Evolutionary conservation across 2,888 invertebrate species (phyloP).

Genomic region (Limnephilus marmoratus): DNA sequence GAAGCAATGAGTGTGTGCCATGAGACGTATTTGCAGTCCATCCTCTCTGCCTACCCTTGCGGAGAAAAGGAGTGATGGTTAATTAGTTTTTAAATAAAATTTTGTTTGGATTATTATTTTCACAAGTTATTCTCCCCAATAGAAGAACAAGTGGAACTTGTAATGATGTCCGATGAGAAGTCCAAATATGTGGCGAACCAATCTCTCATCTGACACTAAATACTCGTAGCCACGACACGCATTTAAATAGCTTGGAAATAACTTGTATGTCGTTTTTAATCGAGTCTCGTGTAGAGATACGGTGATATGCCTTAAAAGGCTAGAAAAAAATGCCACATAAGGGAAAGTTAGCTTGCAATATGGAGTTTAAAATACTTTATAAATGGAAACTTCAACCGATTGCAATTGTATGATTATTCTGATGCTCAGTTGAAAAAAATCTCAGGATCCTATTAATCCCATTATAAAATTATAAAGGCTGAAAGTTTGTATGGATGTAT

Average conservation of each 20-base stretch:
- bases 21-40: no score
- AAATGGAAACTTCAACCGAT: not conserved
- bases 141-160: not conserved
- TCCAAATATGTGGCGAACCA: not conserved
- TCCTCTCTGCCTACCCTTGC: no score
- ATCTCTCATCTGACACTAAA: not conserved
- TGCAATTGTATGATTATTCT: not conserved
- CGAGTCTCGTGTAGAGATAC: not conserved
- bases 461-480: no score
- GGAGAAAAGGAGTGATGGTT: no score
- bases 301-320: not conserved
- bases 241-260: not conserved
- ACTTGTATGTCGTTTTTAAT: not conserved
- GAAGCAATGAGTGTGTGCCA: no score
- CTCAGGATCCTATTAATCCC: not conserved
- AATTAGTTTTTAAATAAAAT: no score
- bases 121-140: no score
- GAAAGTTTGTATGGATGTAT: no score
- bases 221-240: not conserved
- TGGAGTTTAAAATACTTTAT: not conserved
- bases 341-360: not conserved
- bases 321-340: not conserved
- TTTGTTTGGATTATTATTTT: no score
- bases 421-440: not conserved
- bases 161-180: not conserved